Evolutionary conservation across 2,888 invertebrate species (phyloP).

Genomic region (Athalia rosae): DNA sequence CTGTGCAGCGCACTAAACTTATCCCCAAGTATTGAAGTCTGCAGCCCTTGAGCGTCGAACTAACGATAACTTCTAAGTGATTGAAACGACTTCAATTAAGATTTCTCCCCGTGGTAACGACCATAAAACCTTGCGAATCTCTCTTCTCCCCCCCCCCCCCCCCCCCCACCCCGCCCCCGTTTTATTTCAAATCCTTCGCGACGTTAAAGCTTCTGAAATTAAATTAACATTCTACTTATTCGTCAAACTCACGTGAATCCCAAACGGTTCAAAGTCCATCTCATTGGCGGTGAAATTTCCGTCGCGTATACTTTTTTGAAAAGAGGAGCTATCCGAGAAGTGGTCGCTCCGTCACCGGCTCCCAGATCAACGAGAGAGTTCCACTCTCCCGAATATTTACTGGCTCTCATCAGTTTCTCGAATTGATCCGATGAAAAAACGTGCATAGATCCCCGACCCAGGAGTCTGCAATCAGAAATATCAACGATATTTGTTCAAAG

Average conservation of each 20-base stretch:
- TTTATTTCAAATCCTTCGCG: background rate
- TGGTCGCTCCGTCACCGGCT: slow-evolving; percentile 97
- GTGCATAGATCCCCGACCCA: slow-evolving; percentile 97
- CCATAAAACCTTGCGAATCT: background rate
- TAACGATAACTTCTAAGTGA: slow-evolving; percentile 43
- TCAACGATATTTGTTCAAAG: too few species aligned
- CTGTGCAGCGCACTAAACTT: slow-evolving; percentile 10
- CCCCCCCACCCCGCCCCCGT: background rate
- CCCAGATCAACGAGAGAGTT: slow-evolving; percentile 88
- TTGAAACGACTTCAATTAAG: slow-evolving; percentile 46
- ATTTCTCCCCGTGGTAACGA: slow-evolving; percentile 1
- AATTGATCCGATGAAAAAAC: slow-evolving; percentile 92
- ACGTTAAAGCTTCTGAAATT: background rate
- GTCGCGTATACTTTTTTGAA: slow-evolving; percentile 89
- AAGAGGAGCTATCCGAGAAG: slow-evolving; percentile 84
- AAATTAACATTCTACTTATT: too few species aligned
- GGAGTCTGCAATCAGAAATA: slow-evolving; percentile 77
- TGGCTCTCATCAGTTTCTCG: slow-evolving; percentile 77
- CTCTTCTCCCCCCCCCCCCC: slow-evolving; percentile 1
- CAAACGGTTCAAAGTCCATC: slow-evolving; percentile 83
- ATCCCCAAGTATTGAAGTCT: background rate
- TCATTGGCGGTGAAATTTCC: slow-evolving; percentile 94
- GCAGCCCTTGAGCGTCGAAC: background rate
- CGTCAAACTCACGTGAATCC: slow-evolving; percentile 82
- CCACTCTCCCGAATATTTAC: slow-evolving; percentile 70